Conservation (phyloP, 2,113 vertebrate genomes). For the Cheilinus undulatus region DNA sequence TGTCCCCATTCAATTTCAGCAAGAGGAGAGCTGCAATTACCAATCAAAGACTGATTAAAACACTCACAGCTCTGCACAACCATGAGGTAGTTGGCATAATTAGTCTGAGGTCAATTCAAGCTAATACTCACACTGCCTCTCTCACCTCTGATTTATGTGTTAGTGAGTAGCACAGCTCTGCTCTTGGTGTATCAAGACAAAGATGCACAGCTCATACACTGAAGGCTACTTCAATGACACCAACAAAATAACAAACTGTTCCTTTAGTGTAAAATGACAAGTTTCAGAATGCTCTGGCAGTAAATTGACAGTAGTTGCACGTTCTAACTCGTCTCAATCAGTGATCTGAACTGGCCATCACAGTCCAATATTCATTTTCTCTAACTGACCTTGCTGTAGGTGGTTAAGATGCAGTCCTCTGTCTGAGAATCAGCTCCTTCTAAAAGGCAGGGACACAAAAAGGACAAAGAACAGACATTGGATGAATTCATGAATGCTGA, state of each 20-base stretch:
- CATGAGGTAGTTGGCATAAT: too few species aligned
- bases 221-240: too few species aligned
- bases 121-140: too few species aligned
- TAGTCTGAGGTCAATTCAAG: too few species aligned
- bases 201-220: too few species aligned
- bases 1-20: not conserved
- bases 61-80: too few species aligned
- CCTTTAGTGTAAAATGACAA: not conserved
- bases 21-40: too few species aligned
- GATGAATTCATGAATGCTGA: not conserved
- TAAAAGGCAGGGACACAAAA: constrained; percentile 48
- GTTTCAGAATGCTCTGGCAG: not conserved
- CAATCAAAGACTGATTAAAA: not conserved
- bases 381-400: constrained; percentile 93
- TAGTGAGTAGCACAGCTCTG: too few species aligned
- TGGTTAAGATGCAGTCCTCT: constrained; percentile 90
- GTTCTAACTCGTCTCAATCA: not conserved
- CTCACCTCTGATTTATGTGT: too few species aligned
- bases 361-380: not conserved
- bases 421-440: constrained; percentile 89
- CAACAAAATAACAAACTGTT: not conserved
- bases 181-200: too few species aligned
- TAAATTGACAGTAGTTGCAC: not conserved
- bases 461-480: not conserved
- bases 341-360: not conserved